Base-by-base conservation (phyloP, 1,140 invertebrate species). In the Calephelis virginiensis region DNA sequence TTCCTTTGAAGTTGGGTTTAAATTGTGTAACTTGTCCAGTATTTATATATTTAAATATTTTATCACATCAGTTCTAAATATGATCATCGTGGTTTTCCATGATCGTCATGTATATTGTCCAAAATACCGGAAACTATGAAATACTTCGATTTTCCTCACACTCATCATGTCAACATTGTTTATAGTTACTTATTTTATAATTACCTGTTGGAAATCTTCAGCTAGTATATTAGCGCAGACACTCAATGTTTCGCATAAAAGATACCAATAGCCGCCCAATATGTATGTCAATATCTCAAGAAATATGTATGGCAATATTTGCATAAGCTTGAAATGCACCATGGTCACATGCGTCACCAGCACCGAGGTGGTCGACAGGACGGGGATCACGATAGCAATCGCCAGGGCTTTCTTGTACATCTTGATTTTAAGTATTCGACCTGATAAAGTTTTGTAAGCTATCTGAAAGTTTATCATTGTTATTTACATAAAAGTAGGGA, bases 291-390 rank as follows among this genome's bases (percentile, higher is more conserved):
- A 73, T 46, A 93, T 92, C 76, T 94, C 94, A 67, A 95, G 81
- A 70, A 93, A 94, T 60, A 94, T 93, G 68, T 94, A 94, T 1
- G 94, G 94, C 45, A 94, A 79, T 6, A 94, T 92, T 78, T 94
- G 93, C 64, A 93, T 80, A 4, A 93, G 73, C 73, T 92, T 92
- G 74, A 94, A 93, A 76, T 94, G 92, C 1, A 93, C 92, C 93
- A 94, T 94, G 6, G 94, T 94, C 0, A 93, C 76, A 73, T 95
- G 94, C 0, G 93, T 94, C 14, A 94, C 91, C 12, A 94, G 89
- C 63, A 94, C 94, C 6, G 93, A 94, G 1, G 90, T 86, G 8
- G 92, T 92, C 2, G 93, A 93, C 5, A 94, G 69, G 6, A 94
- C 73, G 5, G 94, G 93, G 46, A 95, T 86, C 1, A 92, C 71